phyloP scores from a whole-genome alignment of 2,888 invertebrate genomes.

The Chaitophorus viminalis region DNA sequence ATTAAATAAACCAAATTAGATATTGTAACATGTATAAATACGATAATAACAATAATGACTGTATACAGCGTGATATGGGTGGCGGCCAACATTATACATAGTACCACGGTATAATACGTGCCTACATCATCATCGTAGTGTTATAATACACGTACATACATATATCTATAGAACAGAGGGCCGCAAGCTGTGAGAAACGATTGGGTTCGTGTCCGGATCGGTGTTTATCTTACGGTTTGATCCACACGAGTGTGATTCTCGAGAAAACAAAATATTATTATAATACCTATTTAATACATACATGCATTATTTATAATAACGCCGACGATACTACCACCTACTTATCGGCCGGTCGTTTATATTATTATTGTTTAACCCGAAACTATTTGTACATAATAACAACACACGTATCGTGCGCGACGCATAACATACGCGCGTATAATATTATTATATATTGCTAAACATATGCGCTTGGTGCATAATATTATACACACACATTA shows the following conservation, averaged over 20 bases:
- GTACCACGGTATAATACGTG: too few species aligned
- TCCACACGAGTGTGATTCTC: conserved; percentile 51
- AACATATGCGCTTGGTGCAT: too few species aligned
- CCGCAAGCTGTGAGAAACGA: conserved; percentile 60
- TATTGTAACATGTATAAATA: not conserved
- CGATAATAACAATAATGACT: not conserved
- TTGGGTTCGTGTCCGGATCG: conserved; percentile 51
- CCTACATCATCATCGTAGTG: too few species aligned
- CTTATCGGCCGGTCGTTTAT: not conserved
- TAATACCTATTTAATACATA: too few species aligned
- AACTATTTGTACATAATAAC: not conserved
- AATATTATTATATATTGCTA: too few species aligned
- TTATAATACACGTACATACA: too few species aligned
- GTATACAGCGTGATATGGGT: too few species aligned
- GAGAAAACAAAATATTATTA: conserved; percentile 8
- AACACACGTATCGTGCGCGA: too few species aligned
- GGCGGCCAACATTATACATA: too few species aligned
- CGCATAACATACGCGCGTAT: too few species aligned
- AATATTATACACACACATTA: too few species aligned
- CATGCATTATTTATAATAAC: too few species aligned
- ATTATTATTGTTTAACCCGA: conserved; percentile 11
- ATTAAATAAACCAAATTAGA: conserved; percentile 52
- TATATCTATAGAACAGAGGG: not conserved
- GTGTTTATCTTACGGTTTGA: conserved; percentile 52
- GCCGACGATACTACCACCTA: conserved; percentile 33